Base-by-base conservation (phyloP, 1,140 invertebrate genomes). In the Philopotamus ludificatus region DNA sequence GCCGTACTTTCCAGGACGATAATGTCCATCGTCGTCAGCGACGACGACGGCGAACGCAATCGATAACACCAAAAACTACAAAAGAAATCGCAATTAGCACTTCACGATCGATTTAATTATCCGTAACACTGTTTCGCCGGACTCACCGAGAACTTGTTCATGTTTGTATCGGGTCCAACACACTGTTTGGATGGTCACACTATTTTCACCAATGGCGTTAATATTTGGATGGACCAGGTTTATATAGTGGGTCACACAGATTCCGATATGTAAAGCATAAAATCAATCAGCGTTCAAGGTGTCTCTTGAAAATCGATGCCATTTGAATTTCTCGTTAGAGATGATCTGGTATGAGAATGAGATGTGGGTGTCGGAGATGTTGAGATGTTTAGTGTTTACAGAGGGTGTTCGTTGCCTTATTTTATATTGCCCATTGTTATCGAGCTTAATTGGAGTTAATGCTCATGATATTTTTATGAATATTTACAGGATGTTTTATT, bases 11-110 rank as follows among this genome's bases (percentile, higher is more conserved):
- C 73, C 75, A n/a, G 78, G 76, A 3, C 69, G 73, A 59, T 80
- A 81, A 42, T 73, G 71, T 3, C 78, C 78, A 65, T 78, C 75
- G 28, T 81, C 74, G 53, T 75, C 70, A 49, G 64, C 66, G 12
- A 74, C 18, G 23, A 68, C 73, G n/a, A 73, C 45, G 28, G 71
- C 58, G 23, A 73, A 59, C 74, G 47, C 34, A 20, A 59, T 25
- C 7, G 25, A 8, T 41, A 34, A 59, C 2, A 59, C 9, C 7
- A 26, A 53, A 53, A 23, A 62, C 45, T 50, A 18, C n/a, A 58
- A 42, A 42, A 53, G 7, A 53, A 53, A 34, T 12, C 4, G 12
- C n/a, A n/a, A n/a, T n/a, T n/a, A n/a, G n/a, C n/a, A n/a, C n/a
- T n/a, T n/a, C n/a, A n/a, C n/a, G n/a, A n/a, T n/a, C n/a, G n/a